phyloP scores from a whole-genome alignment of 2,888 invertebrate species.

The Lycia hirtaria region DNA sequence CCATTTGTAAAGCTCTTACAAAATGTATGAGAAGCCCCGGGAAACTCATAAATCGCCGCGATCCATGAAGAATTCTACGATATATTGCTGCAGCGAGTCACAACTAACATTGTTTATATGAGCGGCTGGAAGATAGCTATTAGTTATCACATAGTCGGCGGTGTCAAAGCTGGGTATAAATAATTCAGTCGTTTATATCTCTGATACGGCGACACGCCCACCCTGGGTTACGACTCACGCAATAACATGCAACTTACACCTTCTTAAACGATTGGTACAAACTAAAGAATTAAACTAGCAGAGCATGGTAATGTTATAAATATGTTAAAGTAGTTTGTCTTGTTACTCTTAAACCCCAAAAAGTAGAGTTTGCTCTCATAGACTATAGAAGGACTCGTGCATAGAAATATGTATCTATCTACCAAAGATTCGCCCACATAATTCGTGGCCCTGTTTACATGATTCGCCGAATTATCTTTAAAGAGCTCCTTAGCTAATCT shows the following conservation, averaged over 20 bases:
- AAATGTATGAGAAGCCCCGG: slow-evolving; percentile 24
- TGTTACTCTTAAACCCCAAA: too few species aligned
- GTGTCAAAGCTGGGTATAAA: slow-evolving; percentile 46
- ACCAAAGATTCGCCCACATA: too few species aligned
- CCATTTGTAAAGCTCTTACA: slow-evolving; percentile 27
- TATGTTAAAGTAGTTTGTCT: too few species aligned
- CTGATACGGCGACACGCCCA: slow-evolving; percentile 44
- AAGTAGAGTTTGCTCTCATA: too few species aligned
- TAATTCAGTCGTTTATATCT: slow-evolving; percentile 48
- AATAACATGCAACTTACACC: slow-evolving; percentile 44
- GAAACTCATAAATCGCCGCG: slow-evolving; percentile 27
- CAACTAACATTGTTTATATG: slow-evolving; percentile 23
- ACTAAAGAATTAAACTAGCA: slow-evolving; percentile 1
- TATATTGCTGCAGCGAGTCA: slow-evolving; percentile 32
- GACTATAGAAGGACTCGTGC: too few species aligned
- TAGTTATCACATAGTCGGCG: slow-evolving; percentile 38
- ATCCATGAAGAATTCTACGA: slow-evolving; percentile 31
- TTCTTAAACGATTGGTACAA: slow-evolving; percentile 17
- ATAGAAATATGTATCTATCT: too few species aligned
- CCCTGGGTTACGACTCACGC: slow-evolving; percentile 45
- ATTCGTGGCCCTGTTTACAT: too few species aligned
- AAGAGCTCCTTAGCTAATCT: too few species aligned
- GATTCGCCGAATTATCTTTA: too few species aligned
- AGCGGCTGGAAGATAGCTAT: slow-evolving; percentile 15
- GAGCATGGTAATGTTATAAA: too few species aligned